Base-by-base conservation (phyloP, 2,797 vertebrate genomes). In the Mallotus villosus region DNA sequence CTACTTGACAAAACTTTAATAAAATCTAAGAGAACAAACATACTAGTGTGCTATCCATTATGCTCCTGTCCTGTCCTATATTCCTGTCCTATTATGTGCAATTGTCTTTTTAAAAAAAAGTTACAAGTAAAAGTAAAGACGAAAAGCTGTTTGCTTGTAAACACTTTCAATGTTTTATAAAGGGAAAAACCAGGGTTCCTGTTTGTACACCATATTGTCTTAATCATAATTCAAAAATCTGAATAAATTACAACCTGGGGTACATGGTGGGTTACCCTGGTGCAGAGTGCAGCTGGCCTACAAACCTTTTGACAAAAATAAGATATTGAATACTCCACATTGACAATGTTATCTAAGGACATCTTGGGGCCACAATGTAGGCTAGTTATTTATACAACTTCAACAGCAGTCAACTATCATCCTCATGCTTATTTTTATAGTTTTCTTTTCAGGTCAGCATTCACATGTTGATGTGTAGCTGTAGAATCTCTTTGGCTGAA, bases 1-100 rank as follows among this genome's bases (percentile, higher is more conserved):
- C 78, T 88, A 85, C 84, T 89, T 88, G 78, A 76, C 73, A 84
- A 80, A 86, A 75, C 71, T 81, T 58, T 82, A 91, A 89, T 91
- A 89, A 91, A 90, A 61, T 32, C 67, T 14, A 81, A 62, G 34
- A 77, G 74, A 81, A 81, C 19, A 67, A 79, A 78, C 71, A 22
- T 72, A 49, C 21, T 11, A 27, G 70, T 82, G 74, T 81, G 73
- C 59, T 2, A 67, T 82, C 63, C 72, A 59, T 81, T 69, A 19
- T 65, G 65, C 19, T 63, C 37, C 0, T 7, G 57, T 51, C 5
- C 19, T 55, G 51, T n/a, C 51, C 19, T n/a, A 55, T n/a, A 12
- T 64, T 51, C 5, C 19, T 55, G 51, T n/a, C 51, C 19, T n/a
- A 55, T n/a, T n/a, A 55, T n/a, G 5, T 46, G 8, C 49, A 14